Evolutionary conservation across 2,113 vertebrate species (phyloP).

Genomic region (Oceanites oceanicus): DNA sequence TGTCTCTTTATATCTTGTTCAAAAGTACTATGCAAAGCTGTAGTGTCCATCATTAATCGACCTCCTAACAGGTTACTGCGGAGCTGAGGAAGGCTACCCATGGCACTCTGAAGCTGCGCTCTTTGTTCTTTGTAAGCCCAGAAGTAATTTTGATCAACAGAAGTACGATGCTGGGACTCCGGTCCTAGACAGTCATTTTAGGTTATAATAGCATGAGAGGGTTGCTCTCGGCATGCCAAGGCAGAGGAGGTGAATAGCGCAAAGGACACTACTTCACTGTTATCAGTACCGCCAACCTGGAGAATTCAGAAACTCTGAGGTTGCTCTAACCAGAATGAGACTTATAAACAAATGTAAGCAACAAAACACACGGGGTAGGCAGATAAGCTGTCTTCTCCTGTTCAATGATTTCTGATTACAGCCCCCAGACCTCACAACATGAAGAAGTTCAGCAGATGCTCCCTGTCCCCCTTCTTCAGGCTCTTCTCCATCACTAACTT

Average conservation of each 20-base stretch:
- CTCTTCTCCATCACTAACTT: not conserved
- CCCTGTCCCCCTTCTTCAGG: not conserved
- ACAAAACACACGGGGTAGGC: rapidly evolving
- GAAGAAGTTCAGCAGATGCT: not conserved
- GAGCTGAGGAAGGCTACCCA: not conserved
- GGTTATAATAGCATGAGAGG: not conserved
- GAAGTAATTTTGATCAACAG: not conserved
- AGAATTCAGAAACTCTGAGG: not conserved
- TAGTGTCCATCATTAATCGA: not conserved
- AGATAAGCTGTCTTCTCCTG: not conserved
- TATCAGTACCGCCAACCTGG: not conserved
- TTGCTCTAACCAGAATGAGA: not conserved
- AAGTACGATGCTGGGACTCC: not conserved
- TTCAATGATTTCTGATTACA: not conserved
- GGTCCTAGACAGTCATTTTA: not conserved
- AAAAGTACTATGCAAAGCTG: not conserved
- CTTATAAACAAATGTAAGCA: not conserved
- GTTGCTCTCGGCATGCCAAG: not conserved
- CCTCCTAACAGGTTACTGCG: not conserved
- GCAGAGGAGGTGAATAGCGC: not conserved
- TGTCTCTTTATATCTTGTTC: not conserved
- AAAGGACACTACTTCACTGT: not conserved
- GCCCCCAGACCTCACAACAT: not conserved
- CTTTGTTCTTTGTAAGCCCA: not conserved
- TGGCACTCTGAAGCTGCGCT: not conserved